Conservation (phyloP, 2,113 vertebrate species). For the Meleagris gallopavo region DNA sequence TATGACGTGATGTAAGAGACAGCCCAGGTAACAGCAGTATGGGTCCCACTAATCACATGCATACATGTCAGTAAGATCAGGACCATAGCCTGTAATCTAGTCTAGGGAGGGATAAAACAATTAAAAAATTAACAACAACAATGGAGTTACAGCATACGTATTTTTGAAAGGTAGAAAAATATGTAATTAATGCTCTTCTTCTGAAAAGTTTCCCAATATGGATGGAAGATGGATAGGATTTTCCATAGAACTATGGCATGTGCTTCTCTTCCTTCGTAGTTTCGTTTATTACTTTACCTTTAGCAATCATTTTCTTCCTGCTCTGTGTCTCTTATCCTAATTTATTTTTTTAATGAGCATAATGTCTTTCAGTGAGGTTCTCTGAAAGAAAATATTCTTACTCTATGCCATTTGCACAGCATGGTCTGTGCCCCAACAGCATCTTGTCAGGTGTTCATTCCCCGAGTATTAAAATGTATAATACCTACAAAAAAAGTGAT, state of each 20-base stretch:
- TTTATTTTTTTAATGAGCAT: neutral
- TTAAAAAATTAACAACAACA: neutral
- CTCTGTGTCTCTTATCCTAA: neutral
- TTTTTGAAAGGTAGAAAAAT: neutral
- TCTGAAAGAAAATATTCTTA: neutral
- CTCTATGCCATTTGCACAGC: neutral
- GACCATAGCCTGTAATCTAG: too few species aligned
- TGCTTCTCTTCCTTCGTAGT: neutral
- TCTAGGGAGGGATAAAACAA: neutral
- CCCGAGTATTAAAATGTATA: neutral
- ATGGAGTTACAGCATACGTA: neutral
- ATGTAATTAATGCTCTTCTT: neutral
- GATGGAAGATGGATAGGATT: neutral
- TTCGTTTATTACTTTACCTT: neutral
- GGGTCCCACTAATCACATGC: neutral
- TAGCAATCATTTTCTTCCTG: neutral
- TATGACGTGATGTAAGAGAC: accelerated
- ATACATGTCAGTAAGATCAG: neutral
- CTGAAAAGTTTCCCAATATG: neutral
- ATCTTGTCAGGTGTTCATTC: neutral
- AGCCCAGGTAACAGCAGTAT: accelerated
- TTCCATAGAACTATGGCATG: neutral
- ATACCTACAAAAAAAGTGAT: neutral
- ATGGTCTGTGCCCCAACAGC: neutral
- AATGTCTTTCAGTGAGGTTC: neutral